These are phyloP conservation scores for Caenorhabditis becei DNA, from an alignment of 2,888 invertebrate genomes.

Conservation along the genomic window DNA sequence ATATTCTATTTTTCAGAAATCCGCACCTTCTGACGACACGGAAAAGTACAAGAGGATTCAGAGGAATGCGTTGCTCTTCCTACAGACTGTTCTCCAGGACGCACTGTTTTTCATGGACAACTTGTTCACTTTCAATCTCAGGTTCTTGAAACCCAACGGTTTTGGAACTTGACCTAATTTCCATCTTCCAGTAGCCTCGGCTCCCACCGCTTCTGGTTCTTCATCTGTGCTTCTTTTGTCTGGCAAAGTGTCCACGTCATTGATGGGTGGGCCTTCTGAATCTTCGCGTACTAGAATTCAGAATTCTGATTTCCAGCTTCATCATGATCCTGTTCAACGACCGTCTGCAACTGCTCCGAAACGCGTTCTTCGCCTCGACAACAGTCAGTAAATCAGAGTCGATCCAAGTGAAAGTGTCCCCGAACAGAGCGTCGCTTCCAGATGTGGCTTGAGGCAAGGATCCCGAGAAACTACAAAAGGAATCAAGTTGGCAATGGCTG, in stretches of 20 bases:
- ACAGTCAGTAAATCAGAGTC: not conserved
- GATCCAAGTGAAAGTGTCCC: not conserved
- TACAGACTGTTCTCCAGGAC: slow-evolving; percentile 37
- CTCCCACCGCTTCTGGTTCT: slow-evolving; percentile 36
- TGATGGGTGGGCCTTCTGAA: slow-evolving; percentile 13
- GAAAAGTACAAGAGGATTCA: slow-evolving; percentile 11
- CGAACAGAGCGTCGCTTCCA: slow-evolving; percentile 1
- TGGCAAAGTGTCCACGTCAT: slow-evolving; percentile 43
- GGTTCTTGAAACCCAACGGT: too few species aligned
- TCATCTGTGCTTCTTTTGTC: slow-evolving; percentile 36
- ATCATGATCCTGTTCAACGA: slow-evolving; percentile 49
- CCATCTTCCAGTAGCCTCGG: slow-evolving; percentile 27
- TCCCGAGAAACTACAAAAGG: not conserved
- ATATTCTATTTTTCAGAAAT: slow-evolving; percentile 12
- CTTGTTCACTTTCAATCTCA: slow-evolving; percentile 23
- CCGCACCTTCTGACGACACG: not conserved
- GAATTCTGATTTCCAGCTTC: too few species aligned
- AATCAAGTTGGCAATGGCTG: not conserved
- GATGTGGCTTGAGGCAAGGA: not conserved
- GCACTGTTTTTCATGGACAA: slow-evolving; percentile 37
- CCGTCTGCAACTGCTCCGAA: slow-evolving; percentile 11
- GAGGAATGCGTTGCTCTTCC: slow-evolving; percentile 30
- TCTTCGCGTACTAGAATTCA: not conserved
- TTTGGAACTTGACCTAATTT: too few species aligned
- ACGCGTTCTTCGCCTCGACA: slow-evolving; percentile 4